phyloP scores from a whole-genome alignment of 2,888 invertebrate genomes.

The Electrophaes corylata region DNA sequence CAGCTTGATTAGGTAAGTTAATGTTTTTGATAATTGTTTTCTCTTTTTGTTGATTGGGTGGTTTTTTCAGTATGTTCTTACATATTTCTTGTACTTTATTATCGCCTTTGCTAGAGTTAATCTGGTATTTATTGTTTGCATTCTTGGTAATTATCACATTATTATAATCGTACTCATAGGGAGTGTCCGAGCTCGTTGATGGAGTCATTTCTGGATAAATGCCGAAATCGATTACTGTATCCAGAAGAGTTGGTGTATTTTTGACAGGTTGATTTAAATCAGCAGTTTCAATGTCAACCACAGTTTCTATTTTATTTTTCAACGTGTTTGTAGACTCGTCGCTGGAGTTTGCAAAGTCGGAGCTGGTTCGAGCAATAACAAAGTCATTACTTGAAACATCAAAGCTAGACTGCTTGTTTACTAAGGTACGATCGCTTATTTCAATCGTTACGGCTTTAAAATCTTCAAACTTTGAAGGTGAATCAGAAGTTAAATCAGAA shows the following conservation, averaged over 20 bases:
- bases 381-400: slow-evolving; percentile 43
- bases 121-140: slow-evolving; percentile 31
- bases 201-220: slow-evolving; percentile 48
- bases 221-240: slow-evolving; percentile 52
- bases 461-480: slow-evolving; percentile 15
- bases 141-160: slow-evolving; percentile 41
- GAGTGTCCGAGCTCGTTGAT: slow-evolving; percentile 42
- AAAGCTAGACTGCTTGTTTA: slow-evolving; percentile 27
- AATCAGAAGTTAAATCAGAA: slow-evolving; percentile 37
- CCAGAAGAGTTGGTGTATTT: slow-evolving; percentile 41
- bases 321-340: slow-evolving; percentile 43
- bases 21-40: slow-evolving; percentile 44
- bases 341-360: slow-evolving; percentile 47
- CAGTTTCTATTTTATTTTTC: slow-evolving; percentile 23
- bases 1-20: slow-evolving; percentile 51
- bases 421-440: slow-evolving; percentile 44
- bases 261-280: background rate
- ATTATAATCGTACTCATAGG: slow-evolving; percentile 34
- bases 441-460: slow-evolving; percentile 33
- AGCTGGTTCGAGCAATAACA: slow-evolving; percentile 50
- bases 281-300: slow-evolving; percentile 18
- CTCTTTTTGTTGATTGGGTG: slow-evolving; percentile 39
- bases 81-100: slow-evolving; percentile 33
- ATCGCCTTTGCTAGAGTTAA: slow-evolving; percentile 38
- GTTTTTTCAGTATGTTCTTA: slow-evolving; percentile 50